Conservation (phyloP, 2,113 vertebrate genomes). For the Colistium nudipinnis region DNA sequence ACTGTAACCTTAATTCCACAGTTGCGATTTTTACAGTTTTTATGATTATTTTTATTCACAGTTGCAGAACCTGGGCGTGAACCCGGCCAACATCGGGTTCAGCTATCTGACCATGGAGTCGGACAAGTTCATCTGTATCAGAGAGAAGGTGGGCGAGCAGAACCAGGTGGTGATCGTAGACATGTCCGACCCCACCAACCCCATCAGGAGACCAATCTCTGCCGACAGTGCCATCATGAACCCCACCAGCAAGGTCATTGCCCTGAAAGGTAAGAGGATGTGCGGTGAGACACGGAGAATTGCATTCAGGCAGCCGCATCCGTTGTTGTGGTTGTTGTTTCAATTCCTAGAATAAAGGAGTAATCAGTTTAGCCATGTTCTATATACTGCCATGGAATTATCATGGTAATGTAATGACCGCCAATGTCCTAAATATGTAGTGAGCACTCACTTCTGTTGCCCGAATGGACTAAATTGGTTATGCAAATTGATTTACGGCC, state of each 20-base stretch:
- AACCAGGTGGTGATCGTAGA: constrained; percentile 92
- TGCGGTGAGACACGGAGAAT: not conserved
- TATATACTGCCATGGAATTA: constrained; percentile 22
- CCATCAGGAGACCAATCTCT: constrained; percentile 89
- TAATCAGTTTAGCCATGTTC: constrained; percentile 27
- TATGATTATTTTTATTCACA: constrained; percentile 52
- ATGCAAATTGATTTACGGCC: constrained; percentile 56
- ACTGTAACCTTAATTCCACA: too few relatives aligned
- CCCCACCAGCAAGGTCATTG: constrained; percentile 92
- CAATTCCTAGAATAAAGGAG: constrained; percentile 33
- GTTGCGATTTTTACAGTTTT: too few relatives aligned
- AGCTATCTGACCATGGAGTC: constrained; percentile 96
- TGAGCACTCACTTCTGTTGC: constrained; percentile 41
- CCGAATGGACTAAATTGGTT: constrained; percentile 56
- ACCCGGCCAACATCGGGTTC: constrained; percentile 91
- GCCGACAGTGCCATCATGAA: constrained; percentile 96
- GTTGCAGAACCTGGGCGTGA: constrained; percentile 93
- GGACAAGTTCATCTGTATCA: constrained; percentile 93
- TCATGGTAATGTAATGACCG: constrained; percentile 6
- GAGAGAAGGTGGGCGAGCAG: constrained; percentile 92
- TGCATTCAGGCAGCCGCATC: not conserved
- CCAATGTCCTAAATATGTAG: constrained; percentile 52
- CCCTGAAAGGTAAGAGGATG: constrained; percentile 86
- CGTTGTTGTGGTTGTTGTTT: constrained; percentile 33
- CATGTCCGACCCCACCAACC: constrained; percentile 86